These are phyloP conservation scores for Tortricodes alternella DNA, from an alignment of 2,888 invertebrate genomes.

Conservation along the genomic window DNA sequence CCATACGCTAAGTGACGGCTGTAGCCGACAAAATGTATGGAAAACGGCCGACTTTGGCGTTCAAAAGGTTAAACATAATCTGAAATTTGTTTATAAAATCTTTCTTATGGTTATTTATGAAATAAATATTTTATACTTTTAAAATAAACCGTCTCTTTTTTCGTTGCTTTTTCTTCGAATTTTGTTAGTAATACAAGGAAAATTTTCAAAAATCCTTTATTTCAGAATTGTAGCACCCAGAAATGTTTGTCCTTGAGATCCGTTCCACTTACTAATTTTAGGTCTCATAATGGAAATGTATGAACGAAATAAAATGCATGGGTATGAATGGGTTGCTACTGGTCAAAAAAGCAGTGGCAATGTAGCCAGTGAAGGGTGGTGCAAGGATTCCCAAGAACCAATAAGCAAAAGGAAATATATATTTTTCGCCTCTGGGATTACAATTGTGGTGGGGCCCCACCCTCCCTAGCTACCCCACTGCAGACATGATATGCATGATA, in stretches of 20 bases:
- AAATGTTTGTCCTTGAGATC: slow-evolving; percentile 67
- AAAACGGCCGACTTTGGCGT: too few relatives aligned
- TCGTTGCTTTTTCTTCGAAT: background rate
- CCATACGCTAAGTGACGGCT: too few relatives aligned
- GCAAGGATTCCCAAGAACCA: too few relatives aligned
- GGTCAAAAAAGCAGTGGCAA: background rate
- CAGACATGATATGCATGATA: slow-evolving; percentile 37
- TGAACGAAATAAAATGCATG: slow-evolving; percentile 41
- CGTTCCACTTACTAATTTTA: slow-evolving; percentile 47
- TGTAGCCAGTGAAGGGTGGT: background rate
- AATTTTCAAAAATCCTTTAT: slow-evolving; percentile 64
- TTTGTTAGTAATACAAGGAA: slow-evolving; percentile 25
- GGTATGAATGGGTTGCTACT: slow-evolving; percentile 12
- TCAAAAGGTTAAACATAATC: too few relatives aligned
- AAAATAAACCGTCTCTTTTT: background rate
- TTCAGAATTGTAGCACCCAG: slow-evolving; percentile 74
- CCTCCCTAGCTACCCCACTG: background rate
- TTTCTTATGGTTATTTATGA: background rate
- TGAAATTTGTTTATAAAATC: background rate
- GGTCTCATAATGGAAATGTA: slow-evolving; percentile 45
- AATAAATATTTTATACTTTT: slow-evolving; percentile 8
- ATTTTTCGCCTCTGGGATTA: background rate
- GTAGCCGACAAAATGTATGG: too few relatives aligned
- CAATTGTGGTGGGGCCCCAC: background rate
- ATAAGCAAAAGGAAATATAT: background rate